Conservation (phyloP, 2,113 vertebrate species). For the Formicarius rufipectus region DNA sequence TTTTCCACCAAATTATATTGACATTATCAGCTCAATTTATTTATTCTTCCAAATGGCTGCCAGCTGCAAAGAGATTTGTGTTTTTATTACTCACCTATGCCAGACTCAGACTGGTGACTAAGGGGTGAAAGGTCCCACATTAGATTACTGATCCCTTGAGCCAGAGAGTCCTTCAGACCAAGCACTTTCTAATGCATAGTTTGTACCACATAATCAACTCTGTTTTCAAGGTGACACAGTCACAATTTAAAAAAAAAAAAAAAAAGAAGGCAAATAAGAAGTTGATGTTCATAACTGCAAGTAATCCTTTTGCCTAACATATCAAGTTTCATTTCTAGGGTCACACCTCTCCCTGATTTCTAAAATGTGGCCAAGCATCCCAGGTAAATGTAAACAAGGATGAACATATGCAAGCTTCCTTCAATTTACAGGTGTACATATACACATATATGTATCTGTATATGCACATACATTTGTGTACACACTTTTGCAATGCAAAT, state of each 20-base stretch:
- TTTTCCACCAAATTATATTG: not conserved
- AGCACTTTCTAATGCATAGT: not conserved
- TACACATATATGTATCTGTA: not conserved
- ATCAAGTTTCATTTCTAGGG: not conserved
- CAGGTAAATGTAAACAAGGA: not conserved
- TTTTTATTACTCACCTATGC: constrained; percentile 6
- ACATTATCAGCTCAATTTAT: constrained; percentile 19
- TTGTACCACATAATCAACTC: not conserved
- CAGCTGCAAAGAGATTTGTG: constrained; percentile 2
- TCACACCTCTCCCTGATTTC: not conserved
- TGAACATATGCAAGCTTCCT: not conserved
- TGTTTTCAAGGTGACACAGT: constrained; percentile 11
- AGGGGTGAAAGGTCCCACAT: not conserved
- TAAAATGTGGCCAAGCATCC: not conserved
- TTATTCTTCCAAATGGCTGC: not conserved
- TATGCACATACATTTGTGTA: not conserved
- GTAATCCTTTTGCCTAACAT: not conserved
- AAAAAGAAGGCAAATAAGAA: not conserved
- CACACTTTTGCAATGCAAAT: not conserved
- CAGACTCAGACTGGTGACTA: not conserved
- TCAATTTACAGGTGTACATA: not conserved
- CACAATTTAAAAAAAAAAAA: not conserved
- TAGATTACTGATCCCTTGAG: not conserved
- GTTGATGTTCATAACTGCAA: not conserved
- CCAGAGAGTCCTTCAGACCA: not conserved